Evolutionary conservation across 2,888 invertebrate species (phyloP).

Genomic region (Eurois occulta): DNA sequence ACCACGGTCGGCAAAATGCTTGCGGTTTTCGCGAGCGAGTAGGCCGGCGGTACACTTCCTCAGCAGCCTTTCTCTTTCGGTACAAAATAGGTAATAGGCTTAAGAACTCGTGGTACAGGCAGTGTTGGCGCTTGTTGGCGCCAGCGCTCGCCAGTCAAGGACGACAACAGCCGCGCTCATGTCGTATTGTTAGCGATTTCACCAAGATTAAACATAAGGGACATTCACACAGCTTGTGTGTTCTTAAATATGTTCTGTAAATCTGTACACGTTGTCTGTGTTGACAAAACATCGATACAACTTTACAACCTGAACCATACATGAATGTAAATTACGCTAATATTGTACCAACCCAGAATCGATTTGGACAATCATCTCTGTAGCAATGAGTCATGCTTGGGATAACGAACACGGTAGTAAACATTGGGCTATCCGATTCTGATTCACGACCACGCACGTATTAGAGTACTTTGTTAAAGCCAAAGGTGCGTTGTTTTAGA

Average conservation of each 20-base stretch:
- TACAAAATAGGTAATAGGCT: slow-evolving; percentile 75
- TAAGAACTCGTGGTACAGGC: slow-evolving; percentile 66
- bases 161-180: slow-evolving; percentile 73
- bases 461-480: slow-evolving; percentile 43
- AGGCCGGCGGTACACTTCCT: slow-evolving; percentile 64
- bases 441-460: slow-evolving; percentile 60
- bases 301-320: slow-evolving; percentile 24
- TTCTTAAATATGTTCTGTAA: no score
- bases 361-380: slow-evolving; percentile 57
- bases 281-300: slow-evolving; percentile 57
- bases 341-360: slow-evolving; percentile 36
- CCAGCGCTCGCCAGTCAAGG: slow-evolving; percentile 82
- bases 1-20: slow-evolving; percentile 62
- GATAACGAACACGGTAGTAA: slow-evolving; percentile 61
- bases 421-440: slow-evolving; percentile 61
- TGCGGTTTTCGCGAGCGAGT: slow-evolving; percentile 68
- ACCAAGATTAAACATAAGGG: slow-evolving; percentile 58
- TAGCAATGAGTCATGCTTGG: slow-evolving; percentile 60
- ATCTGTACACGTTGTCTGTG: slow-evolving; percentile 44
- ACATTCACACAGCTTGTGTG: slow-evolving; percentile 31
- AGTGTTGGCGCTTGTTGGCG: slow-evolving; percentile 75
- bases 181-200: slow-evolving; percentile 72
- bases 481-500: slow-evolving; percentile 33
- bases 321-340: slow-evolving; percentile 49
- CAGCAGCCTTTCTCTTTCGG: slow-evolving; percentile 70